Conservation (phyloP, 1,140 invertebrate species). For the Euura saliciscinereae region DNA sequence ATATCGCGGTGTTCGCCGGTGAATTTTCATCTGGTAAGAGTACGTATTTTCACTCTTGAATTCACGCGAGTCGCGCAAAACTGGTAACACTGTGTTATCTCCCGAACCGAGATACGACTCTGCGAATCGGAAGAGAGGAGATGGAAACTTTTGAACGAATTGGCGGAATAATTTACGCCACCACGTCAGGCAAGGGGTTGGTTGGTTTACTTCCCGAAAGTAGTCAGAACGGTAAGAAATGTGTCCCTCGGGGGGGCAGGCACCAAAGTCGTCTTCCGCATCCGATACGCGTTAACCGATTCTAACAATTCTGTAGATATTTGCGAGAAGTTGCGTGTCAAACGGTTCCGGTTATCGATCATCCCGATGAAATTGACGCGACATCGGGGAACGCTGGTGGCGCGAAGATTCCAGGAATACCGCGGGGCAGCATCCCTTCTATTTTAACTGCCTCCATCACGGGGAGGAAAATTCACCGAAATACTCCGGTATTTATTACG, state of each 20-base stretch:
- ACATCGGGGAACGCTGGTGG: no score
- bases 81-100: slow-evolving; percentile 6
- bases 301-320: background rate
- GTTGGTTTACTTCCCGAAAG: background rate
- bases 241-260: background rate
- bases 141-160: background rate
- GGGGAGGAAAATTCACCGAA: background rate
- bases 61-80: background rate
- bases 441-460: background rate
- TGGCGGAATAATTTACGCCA: slow-evolving; percentile 10
- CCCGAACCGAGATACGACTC: background rate
- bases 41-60: no score
- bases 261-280: background rate
- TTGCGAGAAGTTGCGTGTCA: background rate
- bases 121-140: slow-evolving; percentile 12
- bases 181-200: background rate
- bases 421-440: background rate
- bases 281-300: background rate
- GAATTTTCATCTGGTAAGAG: no score
- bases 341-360: background rate
- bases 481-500: background rate
- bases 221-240: background rate
- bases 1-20: no score
- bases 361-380: background rate
- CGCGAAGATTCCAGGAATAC: no score